A percentile compares a stretch with the other conserved stretches of the same genome.
phyloP scores from a whole-genome alignment of 2,888 invertebrate species.

The Sphinx pinastri region DNA sequence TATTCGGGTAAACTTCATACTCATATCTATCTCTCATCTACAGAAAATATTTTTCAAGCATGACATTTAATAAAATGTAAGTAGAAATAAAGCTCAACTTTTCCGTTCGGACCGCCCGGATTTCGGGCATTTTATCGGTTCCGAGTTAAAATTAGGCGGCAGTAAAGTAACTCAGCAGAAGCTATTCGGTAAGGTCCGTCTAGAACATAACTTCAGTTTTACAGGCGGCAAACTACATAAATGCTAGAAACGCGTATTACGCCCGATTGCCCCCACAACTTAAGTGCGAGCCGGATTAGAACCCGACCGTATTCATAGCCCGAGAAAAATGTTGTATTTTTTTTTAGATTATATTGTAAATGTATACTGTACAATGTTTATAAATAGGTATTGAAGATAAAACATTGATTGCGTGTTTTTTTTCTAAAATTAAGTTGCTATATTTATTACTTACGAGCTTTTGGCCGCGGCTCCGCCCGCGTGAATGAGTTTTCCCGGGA shows the following conservation, averaged over 20 bases:
- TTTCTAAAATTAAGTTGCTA: no score
- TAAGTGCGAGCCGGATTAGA: conserved; percentile 80
- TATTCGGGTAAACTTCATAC: no score
- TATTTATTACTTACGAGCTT: no score
- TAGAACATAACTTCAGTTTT: conserved; percentile 58
- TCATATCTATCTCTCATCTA: background rate
- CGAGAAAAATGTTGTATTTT: background rate
- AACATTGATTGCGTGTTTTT: no score
- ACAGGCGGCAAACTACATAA: conserved; percentile 69
- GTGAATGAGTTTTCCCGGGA: no score
- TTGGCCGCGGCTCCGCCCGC: no score
- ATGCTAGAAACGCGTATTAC: conserved; percentile 70
- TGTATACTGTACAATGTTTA: no score
- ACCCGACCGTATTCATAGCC: conserved; percentile 65
- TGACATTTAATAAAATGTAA: background rate
- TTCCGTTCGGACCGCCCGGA: background rate
- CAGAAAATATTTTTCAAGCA: background rate
- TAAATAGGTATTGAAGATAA: no score
- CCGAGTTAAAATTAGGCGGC: background rate
- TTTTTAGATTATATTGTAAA: background rate
- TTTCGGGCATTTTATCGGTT: background rate
- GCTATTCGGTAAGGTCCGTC: conserved; percentile 14
- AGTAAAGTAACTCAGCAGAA: conserved; percentile 20
- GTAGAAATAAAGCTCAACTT: background rate
- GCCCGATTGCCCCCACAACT: conserved; percentile 78